Base-by-base conservation (phyloP, 2,888 invertebrate genomes). In the Epistrophe eligans region DNA sequence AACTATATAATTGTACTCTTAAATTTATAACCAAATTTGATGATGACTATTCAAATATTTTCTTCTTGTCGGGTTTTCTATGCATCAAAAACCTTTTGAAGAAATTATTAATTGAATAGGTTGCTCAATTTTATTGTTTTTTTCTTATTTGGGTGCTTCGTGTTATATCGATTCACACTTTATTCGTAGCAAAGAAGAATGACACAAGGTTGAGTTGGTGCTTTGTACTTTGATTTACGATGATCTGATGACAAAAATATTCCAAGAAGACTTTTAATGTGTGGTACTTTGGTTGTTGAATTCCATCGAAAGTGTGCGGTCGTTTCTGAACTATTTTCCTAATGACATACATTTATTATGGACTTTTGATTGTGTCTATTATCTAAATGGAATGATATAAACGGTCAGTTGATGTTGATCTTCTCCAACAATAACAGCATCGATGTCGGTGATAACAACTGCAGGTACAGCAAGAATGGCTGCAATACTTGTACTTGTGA, bases 391-490 rank as follows among this genome's bases (percentile, higher is more conserved):
- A 87, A 83, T 83, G 83, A 79, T 76, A 79, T 64, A 48, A 38
- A 60, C 43, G 77, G 70, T 60, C 62, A 55, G 50, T 38, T 24
- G 28, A 60, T 52, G 70, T 48, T 35, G 64, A 43, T 64, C 62
- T 74, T 87, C 76, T 77, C 82, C 87, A 87, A 66, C 87, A 87
- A 35, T 87, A 87, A 67, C 87, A 87, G 79, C 87, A 87, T 87
- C 87, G 58, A 62, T 87, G 87, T 64, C 76, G 77, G 52, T 87
- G 87, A 67, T 87, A 87, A 45, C 87, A 87, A 55, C 79, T 87
- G 83, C 87, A 87, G 28, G 62, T 87, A 55, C 79, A 87, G 74
- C 83, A 87, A 57, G 74, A 70, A 79, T 83, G 87, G 24, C 79
- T 85, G 79, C 87, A 87, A 40, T 87, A 87, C 60, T 72, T 87